Base-by-base conservation (phyloP, 2,113 vertebrate genomes). In the Apeltes quadracus region DNA sequence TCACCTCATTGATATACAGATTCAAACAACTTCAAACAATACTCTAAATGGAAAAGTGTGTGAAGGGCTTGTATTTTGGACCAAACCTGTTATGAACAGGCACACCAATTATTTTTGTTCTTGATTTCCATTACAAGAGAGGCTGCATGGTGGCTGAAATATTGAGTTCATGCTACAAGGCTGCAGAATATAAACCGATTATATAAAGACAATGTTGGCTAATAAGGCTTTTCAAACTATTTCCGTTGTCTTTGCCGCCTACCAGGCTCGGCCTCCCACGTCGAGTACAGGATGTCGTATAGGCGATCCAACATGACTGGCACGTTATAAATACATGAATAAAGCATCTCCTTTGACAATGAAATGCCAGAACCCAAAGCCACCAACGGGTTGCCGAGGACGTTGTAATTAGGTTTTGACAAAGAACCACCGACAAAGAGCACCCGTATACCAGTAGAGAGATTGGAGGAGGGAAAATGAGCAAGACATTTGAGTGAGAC, bases 401-500 rank as follows among this genome's bases (percentile, higher is more conserved):
- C 36, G 16, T 46, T 54, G 25, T 53, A 43, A 22, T 65, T 75
- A 50, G 38, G 9, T 36, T 16, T 16, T 15, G 44, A 69, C 22
- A 38, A 56, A 54, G 53, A 53, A 9, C 56, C 6, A 8, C 15
- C 15, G 34, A 61, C 23, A 38, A 29, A 43, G 41, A 34, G 20
- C 64, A 54, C 12, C 11, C 23, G 55, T 39, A 56, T 56, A 43
- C 4, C 11, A n/a, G 27, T 12, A 18, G 41, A 51, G 23, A 63
- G 58, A 55, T n/a, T 2, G 22, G 18, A 67, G 43, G 61, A 70
- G 58, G 67, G 23, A 64, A 59, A 55, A 55, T 36, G 20, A 61
- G 54, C 25, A 1, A 61, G 43, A 68, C 64, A 56, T 57, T 70
- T 55, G 61, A 69, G 64, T 44, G 57, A 88, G 61, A 67, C 39